phyloP scores from a whole-genome alignment of 2,797 vertebrate genomes.

The Onychomys torridus region DNA sequence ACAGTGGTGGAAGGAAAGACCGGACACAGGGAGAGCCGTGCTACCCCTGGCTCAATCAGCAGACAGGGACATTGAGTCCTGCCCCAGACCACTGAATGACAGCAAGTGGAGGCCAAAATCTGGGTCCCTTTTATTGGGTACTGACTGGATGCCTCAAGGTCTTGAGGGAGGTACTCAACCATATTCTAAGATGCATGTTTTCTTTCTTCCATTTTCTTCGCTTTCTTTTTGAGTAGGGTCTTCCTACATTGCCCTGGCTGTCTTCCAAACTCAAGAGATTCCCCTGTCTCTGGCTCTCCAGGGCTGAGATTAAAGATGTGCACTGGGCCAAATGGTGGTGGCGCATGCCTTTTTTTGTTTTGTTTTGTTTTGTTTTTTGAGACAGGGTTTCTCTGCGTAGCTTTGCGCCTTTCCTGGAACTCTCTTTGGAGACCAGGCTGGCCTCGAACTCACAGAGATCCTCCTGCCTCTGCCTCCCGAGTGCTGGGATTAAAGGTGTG shows the following conservation, averaged over 20 bases:
- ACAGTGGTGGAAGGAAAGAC: neutral
- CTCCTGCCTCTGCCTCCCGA: too few relatives aligned
- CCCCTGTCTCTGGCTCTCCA: neutral
- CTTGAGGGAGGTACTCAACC: too few relatives aligned
- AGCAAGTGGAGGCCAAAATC: neutral
- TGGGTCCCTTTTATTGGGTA: neutral
- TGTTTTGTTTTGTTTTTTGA: too few relatives aligned
- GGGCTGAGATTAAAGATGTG: neutral
- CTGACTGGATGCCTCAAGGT: neutral
- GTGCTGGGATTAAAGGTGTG: too few relatives aligned
- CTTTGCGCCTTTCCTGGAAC: too few relatives aligned
- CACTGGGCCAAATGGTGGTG: too few relatives aligned
- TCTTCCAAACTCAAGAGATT: neutral
- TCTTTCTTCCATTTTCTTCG: neutral
- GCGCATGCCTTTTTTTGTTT: too few relatives aligned
- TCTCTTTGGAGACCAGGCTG: too few relatives aligned
- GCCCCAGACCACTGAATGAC: neutral
- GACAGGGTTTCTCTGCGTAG: too few relatives aligned
- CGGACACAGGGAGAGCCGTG: accelerated
- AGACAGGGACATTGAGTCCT: neutral
- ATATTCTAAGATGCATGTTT: neutral
- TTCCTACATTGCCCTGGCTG: neutral
- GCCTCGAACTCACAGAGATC: too few relatives aligned
- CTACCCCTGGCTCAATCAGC: neutral
- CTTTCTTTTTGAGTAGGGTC: neutral